Conservation (phyloP, 1,140 invertebrate species). For the Drosophila murphyi region DNA sequence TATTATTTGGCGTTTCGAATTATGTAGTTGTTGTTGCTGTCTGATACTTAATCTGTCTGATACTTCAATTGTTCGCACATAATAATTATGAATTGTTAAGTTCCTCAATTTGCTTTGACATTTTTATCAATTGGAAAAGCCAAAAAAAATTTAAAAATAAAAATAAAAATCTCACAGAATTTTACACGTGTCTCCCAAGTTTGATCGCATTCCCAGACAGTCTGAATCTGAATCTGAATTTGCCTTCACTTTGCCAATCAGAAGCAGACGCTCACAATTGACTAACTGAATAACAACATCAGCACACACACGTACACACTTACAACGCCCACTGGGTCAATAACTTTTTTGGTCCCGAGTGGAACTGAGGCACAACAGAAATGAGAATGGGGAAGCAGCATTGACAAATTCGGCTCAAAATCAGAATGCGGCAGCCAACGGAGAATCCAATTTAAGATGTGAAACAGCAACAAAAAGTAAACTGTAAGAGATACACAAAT, state of each 20-base stretch:
- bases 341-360: conserved; percentile 33
- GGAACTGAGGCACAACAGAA: conserved; percentile 31
- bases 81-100: conserved; percentile 33
- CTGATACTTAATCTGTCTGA: conserved; percentile 22
- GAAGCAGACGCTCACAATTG: conserved; percentile 38
- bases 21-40: conserved; percentile 19
- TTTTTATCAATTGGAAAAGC: conserved; percentile 36
- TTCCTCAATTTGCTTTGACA: conserved; percentile 52
- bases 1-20: conserved; percentile 15
- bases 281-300: conserved; percentile 38
- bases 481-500: conserved; percentile 76
- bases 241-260: conserved; percentile 67
- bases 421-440: conserved; percentile 42
- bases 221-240: conserved; percentile 4
- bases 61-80: conserved; percentile 7
- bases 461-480: conserved; percentile 28
- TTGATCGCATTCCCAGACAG: conserved; percentile 65
- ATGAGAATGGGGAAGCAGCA: conserved; percentile 64
- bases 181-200: conserved; percentile 41
- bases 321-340: conserved; percentile 31
- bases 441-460: conserved; percentile 60
- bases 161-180: conserved; percentile 2
- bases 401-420: conserved; percentile 41
- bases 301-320: conserved; percentile 13
- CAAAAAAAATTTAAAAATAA: not conserved